Base-by-base conservation (phyloP, 1,140 invertebrate species). In the Zaprionus capensis region DNA sequence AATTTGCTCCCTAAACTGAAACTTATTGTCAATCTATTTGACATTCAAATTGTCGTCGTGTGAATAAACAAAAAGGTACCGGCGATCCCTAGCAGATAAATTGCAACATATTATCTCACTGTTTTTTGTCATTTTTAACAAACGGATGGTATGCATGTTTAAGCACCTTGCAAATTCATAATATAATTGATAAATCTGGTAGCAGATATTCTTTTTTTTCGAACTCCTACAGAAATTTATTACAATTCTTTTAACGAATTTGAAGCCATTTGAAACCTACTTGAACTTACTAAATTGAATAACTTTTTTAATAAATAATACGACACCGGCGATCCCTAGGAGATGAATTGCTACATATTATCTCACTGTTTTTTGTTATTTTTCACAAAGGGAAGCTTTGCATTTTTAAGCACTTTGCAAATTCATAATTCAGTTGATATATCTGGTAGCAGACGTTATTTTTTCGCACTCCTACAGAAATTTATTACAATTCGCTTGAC, bases 11-110 rank as follows among this genome's bases (percentile, higher is more conserved):
- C 2, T 38, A 41, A 75, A 57, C 11, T 15, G 34, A 51, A 38
- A 17, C 31, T 34, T 5, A 58, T 49, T 70, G 59, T 71, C 41
- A n/a, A n/a, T n/a, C n/a, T 58, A 70, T 34, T 57, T 74, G 66
- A 36, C 66, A 56, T 14, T 55, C 56, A 22, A 26, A 63, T 70
- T 46, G 9, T 46, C n/a, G 44, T 26, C 5, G 11, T 4, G 0
- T 31, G 55, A 71, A 36, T 63, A 17, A 71, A 71, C 24, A 55
- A 64, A 44, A 24, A 36, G 46, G 4, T 5, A 24, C 12, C 22
- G 5, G n/a, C n/a, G n/a, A 46, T 17, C n/a, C 20, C 46, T 0
- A 12, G 1, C 20, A 51, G n/a, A 51, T 24, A 51, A 51, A 51
- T 51, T 24, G 20, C 17, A 51, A 0, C 20, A 51, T 24, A 51